A percentile compares a stretch with the other conserved stretches of the same genome.
phyloP scores from a whole-genome alignment of 2,888 invertebrate species.

The Pammene aurita region DNA sequence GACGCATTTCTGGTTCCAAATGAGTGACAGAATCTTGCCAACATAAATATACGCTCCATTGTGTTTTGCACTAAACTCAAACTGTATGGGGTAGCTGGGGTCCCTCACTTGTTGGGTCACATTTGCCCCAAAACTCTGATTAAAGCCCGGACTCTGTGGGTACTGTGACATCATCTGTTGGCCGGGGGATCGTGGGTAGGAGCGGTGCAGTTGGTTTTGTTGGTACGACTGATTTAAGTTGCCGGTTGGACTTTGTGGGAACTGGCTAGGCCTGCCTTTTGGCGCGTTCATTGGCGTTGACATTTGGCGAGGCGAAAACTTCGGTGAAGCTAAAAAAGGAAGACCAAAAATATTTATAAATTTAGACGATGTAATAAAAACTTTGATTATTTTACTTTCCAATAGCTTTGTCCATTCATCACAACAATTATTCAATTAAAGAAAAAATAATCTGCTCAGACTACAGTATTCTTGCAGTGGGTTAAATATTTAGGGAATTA shows the following conservation, averaged over 20 bases:
- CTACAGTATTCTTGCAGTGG: too few species aligned
- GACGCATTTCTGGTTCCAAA: slow-evolving; percentile 93
- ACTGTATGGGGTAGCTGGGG: slow-evolving; percentile 68
- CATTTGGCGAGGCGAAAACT: slow-evolving; percentile 78
- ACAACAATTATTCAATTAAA: too few species aligned
- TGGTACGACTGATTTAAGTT: slow-evolving; percentile 71
- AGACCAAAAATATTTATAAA: background rate
- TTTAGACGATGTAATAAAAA: background rate
- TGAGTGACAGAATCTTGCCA: slow-evolving; percentile 92
- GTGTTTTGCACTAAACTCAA: slow-evolving; percentile 89
- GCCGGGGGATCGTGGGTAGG: slow-evolving; percentile 63
- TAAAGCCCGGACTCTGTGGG: slow-evolving; percentile 70
- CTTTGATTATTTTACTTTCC: too few species aligned
- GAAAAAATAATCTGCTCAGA: too few species aligned
- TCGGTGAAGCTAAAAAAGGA: slow-evolving; percentile 67
- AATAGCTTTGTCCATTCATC: too few species aligned
- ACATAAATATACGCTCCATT: slow-evolving; percentile 97
- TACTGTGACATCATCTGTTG: slow-evolving; percentile 67
- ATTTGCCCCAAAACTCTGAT: slow-evolving; percentile 70
- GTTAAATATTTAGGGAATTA: too few species aligned
- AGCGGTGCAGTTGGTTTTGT: slow-evolving; percentile 64
- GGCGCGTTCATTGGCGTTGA: slow-evolving; percentile 73
- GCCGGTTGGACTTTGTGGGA: slow-evolving; percentile 60
- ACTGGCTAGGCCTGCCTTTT: slow-evolving; percentile 58
- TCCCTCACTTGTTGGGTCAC: slow-evolving; percentile 69